Conservation (phyloP, 2,797 vertebrate genomes). For the Sarcophilus harrisii region DNA sequence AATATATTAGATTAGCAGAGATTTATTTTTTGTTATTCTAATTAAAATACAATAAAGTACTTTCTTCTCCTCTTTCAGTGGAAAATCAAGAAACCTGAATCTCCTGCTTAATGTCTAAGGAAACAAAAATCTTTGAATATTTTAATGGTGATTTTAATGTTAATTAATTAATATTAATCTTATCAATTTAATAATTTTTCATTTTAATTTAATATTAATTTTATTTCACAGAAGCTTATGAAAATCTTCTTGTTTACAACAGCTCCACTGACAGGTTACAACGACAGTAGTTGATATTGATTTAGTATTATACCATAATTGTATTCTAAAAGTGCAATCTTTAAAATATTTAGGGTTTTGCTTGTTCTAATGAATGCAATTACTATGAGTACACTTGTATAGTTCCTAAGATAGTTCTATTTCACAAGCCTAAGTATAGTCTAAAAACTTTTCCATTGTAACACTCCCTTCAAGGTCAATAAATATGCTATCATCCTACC, state of each 20-base stretch:
- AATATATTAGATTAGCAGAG: neutral
- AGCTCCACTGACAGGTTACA: fast-evolving
- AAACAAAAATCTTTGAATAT: neutral
- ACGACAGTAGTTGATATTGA: fast-evolving
- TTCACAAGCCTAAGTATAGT: neutral
- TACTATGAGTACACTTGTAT: neutral
- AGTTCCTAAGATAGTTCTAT: conserved; percentile 7
- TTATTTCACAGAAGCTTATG: neutral
- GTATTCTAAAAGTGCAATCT: neutral
- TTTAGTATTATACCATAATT: neutral
- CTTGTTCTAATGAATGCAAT: neutral
- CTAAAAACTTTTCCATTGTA: neutral
- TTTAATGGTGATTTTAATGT: neutral
- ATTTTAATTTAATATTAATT: neutral
- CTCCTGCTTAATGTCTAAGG: neutral
- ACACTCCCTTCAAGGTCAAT: neutral
- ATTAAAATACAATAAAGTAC: neutral
- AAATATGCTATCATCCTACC: neutral
- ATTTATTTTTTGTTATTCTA: neutral
- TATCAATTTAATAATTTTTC: too few species aligned
- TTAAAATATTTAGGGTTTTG: neutral
- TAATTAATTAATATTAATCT: too few species aligned
- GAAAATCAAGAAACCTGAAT: neutral
- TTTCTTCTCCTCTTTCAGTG: neutral
- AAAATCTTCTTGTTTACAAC: neutral